Evolutionary conservation across 2,888 invertebrate species (phyloP), one percentile per base, ranked within the genome.

Genomic region (Xestia c-nigrum): DNA sequence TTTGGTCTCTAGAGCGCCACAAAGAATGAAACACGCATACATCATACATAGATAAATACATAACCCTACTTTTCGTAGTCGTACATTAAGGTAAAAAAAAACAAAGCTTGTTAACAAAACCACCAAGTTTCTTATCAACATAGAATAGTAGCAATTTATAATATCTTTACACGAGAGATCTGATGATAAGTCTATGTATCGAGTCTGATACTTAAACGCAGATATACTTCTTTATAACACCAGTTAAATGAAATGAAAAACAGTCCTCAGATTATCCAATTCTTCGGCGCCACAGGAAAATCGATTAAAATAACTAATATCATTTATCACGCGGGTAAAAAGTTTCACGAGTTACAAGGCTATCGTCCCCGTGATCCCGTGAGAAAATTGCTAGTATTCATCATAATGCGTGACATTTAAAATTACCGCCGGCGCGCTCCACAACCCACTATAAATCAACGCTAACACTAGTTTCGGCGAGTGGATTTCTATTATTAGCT

Each of bases 391-490:
- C 94, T 92, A 93, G 94, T 94, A 96, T 96, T 95, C 95, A 96
- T 96, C 95, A 96, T 95, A 94, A 95, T 94, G 94, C 93, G 94
- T 95, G 96, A 96, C 96, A 94, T 95, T 95, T 95, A 95, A 95
- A 96, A 96, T 95, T 95, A 94, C 94, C 92, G 90, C 89, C 90
- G 91, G 91, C 92, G 90, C 92, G 92, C 93, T 91, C 92, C 91
- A 91, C 92, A 88, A 87, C 90, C 90, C 90, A 88, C 91, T 91
- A 94, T 96, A 96, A 95, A 96, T 95, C 95, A 96, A 92, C 92
- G 90, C 92, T 91, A 94, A 94, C 92, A 94, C 93, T 95, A 94
- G 93, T 93, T 94, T 92, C 89, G 91, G 90, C 88, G 88, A 91
- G 87, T 90, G 86, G 89, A 87, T 87, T 90, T 90, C 89, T 92